Evolutionary conservation across 2,797 vertebrate genomes (phyloP).

Genomic region (Pteropus rufus): DNA sequence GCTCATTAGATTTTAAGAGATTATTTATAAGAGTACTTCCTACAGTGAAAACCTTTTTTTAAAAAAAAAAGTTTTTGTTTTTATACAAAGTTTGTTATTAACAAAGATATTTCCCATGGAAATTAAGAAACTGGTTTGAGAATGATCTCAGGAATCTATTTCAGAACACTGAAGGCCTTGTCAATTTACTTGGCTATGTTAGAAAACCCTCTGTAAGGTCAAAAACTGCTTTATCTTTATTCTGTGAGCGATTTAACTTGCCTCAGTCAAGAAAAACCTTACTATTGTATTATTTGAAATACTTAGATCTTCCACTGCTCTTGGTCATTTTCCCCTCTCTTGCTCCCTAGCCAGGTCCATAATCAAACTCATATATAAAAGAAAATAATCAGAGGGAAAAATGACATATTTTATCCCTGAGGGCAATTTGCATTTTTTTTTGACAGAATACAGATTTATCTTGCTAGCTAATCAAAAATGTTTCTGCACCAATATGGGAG

Average conservation of each 20-base stretch:
- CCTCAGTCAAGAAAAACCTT: not conserved
- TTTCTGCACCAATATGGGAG: slow-evolving; percentile 49
- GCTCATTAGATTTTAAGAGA: not conserved
- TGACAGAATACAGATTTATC: slow-evolving; percentile 6
- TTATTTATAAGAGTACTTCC: not conserved
- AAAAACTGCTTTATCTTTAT: not conserved
- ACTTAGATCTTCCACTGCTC: not conserved
- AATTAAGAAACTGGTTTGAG: slow-evolving; percentile 9
- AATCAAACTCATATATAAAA: slow-evolving; percentile 44
- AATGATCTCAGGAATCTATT: slow-evolving; percentile 34
- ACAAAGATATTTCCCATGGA: slow-evolving; percentile 27
- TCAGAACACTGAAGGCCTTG: not conserved
- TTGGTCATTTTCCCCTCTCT: not conserved
- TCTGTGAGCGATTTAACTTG: not conserved
- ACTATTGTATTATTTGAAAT: not conserved
- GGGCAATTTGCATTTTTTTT: slow-evolving; percentile 29
- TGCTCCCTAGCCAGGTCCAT: not conserved
- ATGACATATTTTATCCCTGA: slow-evolving; percentile 16
- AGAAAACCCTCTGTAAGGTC: not conserved
- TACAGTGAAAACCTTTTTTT: not conserved
- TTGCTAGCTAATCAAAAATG: slow-evolving; percentile 63
- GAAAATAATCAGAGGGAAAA: slow-evolving; percentile 33
- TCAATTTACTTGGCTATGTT: not conserved
- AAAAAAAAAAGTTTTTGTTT: not conserved
- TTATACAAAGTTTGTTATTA: slow-evolving; percentile 1